Evolutionary conservation across 2,113 vertebrate species (phyloP), one percentile per base, ranked within the genome.

Genomic region (Nipponia nippon): DNA sequence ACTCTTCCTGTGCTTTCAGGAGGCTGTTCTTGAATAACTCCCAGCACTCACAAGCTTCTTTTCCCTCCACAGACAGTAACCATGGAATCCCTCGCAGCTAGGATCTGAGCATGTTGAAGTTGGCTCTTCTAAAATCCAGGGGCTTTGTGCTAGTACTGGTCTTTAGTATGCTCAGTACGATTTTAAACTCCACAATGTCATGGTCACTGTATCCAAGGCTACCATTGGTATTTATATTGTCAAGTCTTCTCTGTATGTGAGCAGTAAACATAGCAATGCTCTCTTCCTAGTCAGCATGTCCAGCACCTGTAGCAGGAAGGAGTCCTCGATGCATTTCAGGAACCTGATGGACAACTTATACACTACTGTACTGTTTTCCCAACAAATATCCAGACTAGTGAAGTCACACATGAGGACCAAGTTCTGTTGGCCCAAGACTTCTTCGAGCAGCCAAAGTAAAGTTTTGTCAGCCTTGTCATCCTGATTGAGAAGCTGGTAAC

Each of bases 391-490:
- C 9, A 10, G 16, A 11, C 32, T 65, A 49, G 27, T 22, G 27
- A 38, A 66, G 14, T 13, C 16, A 59, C 46, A 16, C n/a, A n/a
- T 14, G 16, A 65, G 0, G 5, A 59, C 4, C 19, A 34, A 2
- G 6, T 49, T 84, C 62, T 59, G 13, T 20, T 26, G 44, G 7
- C 13, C 42, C 11, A 40, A 80, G 66, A 58, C 9, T 26, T 47
- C 13, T 20, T 36, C 0, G 0, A 58, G 26, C 20, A 26, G 10
- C 17, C 21, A 75, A 47, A 78, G 23, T 44, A 67, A 55, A 2
- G 7, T 69, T 84, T 70, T 2, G 0, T 53, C 30, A 2, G 16
- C 29, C 8, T 63, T 2, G 1, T 40, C 16, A 84, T 40, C 16
- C 42, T 29, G 21, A 63, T 23, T 53, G 30, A 38, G 40, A 65